phyloP scores from a whole-genome alignment of 2,797 vertebrate species.

The Triplophysa bombifrons region DNA sequence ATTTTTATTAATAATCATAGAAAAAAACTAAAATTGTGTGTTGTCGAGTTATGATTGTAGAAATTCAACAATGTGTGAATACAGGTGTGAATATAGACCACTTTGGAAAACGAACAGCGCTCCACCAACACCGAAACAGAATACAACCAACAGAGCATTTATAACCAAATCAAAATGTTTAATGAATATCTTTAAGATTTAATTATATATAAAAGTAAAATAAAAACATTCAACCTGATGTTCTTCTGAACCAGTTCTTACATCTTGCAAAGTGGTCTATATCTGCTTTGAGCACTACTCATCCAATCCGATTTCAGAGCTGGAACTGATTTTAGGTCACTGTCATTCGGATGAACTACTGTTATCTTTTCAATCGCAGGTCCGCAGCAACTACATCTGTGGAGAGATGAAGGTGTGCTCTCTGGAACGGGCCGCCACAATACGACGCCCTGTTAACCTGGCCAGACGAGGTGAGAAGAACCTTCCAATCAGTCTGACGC shows the following conservation, averaged over 20 bases:
- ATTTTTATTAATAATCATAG: background rate
- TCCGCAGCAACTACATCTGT: conserved; percentile 88
- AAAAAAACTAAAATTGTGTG: background rate
- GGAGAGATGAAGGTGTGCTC: conserved; percentile 83
- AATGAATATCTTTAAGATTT: no score
- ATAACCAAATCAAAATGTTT: no score
- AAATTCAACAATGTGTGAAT: no score
- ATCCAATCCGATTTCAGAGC: background rate
- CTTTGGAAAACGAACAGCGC: no score
- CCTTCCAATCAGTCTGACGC: background rate
- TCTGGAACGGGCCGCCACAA: conserved; percentile 83
- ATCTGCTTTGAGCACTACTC: background rate
- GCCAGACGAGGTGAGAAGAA: conserved; percentile 78
- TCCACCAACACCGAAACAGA: no score
- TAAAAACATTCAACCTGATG: no score
- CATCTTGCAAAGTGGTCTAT: no score
- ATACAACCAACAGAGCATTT: no score
- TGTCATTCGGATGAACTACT: background rate
- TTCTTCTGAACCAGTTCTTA: no score
- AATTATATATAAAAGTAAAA: no score
- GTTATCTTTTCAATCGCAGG: conserved; percentile 69
- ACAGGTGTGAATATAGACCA: no score
- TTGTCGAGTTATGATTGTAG: no score
- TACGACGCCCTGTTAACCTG: conserved; percentile 88
- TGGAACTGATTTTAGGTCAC: background rate